Conservation (phyloP, 2,888 invertebrate species). For the Teleogryllus oceanicus region DNA sequence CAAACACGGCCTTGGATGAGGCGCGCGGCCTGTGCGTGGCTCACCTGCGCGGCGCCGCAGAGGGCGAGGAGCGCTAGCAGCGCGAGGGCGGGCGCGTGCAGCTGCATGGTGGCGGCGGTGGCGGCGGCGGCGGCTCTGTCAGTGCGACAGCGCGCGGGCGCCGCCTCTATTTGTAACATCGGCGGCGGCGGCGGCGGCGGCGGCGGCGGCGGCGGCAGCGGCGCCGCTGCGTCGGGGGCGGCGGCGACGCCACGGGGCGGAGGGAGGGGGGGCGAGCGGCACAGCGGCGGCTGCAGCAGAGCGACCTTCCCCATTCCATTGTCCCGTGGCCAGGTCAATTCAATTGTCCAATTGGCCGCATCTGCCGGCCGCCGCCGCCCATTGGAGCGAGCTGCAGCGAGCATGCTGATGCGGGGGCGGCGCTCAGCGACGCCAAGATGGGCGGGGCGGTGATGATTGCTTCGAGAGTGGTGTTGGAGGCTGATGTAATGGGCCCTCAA, state of each 20-base stretch:
- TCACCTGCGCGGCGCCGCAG: not conserved
- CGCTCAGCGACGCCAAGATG: not conserved
- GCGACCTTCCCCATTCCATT: slow-evolving; percentile 18
- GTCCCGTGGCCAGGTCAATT: slow-evolving; percentile 18
- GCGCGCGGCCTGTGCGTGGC: too few species aligned
- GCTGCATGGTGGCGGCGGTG: not conserved
- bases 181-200: not conserved
- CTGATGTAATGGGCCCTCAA: too few species aligned
- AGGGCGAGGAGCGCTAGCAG: not conserved
- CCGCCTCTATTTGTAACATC: not conserved
- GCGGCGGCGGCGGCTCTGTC: not conserved
- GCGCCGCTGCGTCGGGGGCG: not conserved
- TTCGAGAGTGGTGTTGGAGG: too few species aligned
- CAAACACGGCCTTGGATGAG: too few species aligned
- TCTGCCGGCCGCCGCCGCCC: not conserved
- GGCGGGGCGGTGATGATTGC: not conserved
- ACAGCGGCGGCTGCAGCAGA: not conserved
- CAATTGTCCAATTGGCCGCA: slow-evolving; percentile 9
- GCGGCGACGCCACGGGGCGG: not conserved
- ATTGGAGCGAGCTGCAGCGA: not conserved
- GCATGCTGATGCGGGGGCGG: slow-evolving; percentile 2
- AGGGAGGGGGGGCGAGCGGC: not conserved
- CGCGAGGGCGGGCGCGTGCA: not conserved
- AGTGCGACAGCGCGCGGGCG: not conserved
- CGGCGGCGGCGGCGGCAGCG: not conserved